A percentile compares a stretch with the other conserved stretches of the same genome.
Evolutionary conservation across 2,113 vertebrate species (phyloP).

Genomic region (Petaurus breviceps): DNA sequence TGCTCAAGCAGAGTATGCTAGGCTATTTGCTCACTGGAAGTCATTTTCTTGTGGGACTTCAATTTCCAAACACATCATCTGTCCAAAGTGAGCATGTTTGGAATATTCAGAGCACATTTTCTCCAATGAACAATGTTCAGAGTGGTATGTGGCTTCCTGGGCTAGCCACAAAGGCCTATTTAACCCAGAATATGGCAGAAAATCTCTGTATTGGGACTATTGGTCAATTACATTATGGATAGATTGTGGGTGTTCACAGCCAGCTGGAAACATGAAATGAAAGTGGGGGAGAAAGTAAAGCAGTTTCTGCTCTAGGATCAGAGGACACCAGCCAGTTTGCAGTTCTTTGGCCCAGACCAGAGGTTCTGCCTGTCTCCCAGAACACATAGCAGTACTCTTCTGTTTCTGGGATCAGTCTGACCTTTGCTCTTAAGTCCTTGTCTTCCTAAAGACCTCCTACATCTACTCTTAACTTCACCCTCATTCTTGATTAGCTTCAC

Average conservation of each 20-base stretch:
- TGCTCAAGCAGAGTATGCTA: not conserved
- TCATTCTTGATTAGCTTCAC: not conserved
- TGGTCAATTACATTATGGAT: not conserved
- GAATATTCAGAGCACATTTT: not conserved
- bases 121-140: conserved; percentile 19
- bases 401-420: not conserved
- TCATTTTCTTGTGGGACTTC: not conserved
- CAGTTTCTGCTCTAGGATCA: not conserved
- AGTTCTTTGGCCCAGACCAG: not conserved
- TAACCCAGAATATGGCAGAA: conserved; percentile 37
- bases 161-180: not conserved
- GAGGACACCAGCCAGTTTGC: not conserved
- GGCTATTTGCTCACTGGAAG: not conserved
- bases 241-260: not conserved
- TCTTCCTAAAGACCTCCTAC: not conserved
- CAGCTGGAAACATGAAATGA: not conserved
- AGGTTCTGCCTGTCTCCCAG: not conserved
- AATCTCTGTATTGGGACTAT: not conserved
- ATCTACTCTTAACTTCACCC: not conserved
- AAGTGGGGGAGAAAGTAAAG: not conserved
- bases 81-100: conserved; percentile 2
- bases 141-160: not conserved
- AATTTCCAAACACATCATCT: conserved; percentile 21
- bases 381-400: not conserved
- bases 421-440: not conserved